phyloP scores from a whole-genome alignment of 1,140 invertebrate genomes.

The Vanessa tameamea region DNA sequence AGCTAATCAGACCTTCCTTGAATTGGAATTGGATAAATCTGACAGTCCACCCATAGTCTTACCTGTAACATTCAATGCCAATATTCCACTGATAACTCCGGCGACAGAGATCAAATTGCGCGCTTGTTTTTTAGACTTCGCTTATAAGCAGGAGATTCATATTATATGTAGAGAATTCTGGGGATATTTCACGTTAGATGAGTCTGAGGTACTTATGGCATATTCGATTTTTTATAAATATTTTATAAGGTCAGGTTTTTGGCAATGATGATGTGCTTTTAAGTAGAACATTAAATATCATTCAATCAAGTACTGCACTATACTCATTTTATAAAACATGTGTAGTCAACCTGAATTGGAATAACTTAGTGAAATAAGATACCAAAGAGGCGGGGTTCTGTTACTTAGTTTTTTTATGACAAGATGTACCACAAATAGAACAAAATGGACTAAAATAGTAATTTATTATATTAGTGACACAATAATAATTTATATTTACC shows the following conservation, averaged over 20 bases:
- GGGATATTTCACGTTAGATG: slow-evolving; percentile 66
- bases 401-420: too few relatives aligned
- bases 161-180: slow-evolving; percentile 57
- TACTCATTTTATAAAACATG: too few relatives aligned
- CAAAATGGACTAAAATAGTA: not conserved
- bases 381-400: too few relatives aligned
- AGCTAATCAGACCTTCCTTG: slow-evolving; percentile 65
- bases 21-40: slow-evolving; percentile 70
- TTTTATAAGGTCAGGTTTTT: not conserved
- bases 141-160: slow-evolving; percentile 57
- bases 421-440: too few relatives aligned
- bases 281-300: too few relatives aligned
- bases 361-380: too few relatives aligned
- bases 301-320: too few relatives aligned
- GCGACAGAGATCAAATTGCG: slow-evolving; percentile 63
- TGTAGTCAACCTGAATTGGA: too few relatives aligned
- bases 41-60: slow-evolving; percentile 68
- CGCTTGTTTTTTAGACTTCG: slow-evolving; percentile 65
- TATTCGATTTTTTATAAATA: not conserved
- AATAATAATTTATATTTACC: not conserved
- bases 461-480: not conserved
- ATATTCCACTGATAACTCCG: slow-evolving; percentile 58
- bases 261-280: too few relatives aligned
- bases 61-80: slow-evolving; percentile 65
- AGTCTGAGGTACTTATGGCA: slow-evolving; percentile 47